Evolutionary conservation across 2,797 vertebrate genomes (phyloP), one percentile per base, ranked within the genome.

Genomic region (Valencia hispanica): DNA sequence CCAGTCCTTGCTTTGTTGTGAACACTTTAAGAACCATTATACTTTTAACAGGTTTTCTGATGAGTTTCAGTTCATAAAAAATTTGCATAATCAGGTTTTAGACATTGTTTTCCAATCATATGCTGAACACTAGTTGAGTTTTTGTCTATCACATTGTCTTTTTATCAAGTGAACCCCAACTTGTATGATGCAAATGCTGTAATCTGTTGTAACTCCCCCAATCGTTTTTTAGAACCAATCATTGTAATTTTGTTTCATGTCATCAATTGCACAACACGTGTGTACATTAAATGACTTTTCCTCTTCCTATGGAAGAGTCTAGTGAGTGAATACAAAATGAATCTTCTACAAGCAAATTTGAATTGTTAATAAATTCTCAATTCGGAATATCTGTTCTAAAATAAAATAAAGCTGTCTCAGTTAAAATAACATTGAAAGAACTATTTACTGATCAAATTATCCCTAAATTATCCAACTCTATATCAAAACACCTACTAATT

Each of bases 21-120:
- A 36, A 87, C 80, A 72, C 85, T 87, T 68, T 41, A 77, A 83
- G 68, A 72, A 27, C 79, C 48, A 75, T 32, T 48, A 78, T 80
- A 82, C 85, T 81, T 89, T 75, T 48, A 86, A 89, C 76, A 53
- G 43, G 70, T 89, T 84, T 79, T 77, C 51, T 79, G 89, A 88
- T 68, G 57, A 79, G 84, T 2, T 61, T 83, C 78, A 78, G 25
- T 1, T n/a, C 7, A n/a, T n/a, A n/a, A n/a, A n/a, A n/a, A n/a
- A n/a, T n/a, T n/a, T 63, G 32, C 32, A 63, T 32, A 36, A 34
- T 59, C 57, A 15, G 30, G 27, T 17, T 59, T 59, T 59, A 32
- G 15, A 36, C 15, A 59, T 59, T 20, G 5, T 17, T 30, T 32
- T 30, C 17, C 59, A 63, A 22, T 11, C 20, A 11, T 22, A 63